Base-by-base conservation (phyloP, 2,113 vertebrate species). In the Gila orcuttii region DNA sequence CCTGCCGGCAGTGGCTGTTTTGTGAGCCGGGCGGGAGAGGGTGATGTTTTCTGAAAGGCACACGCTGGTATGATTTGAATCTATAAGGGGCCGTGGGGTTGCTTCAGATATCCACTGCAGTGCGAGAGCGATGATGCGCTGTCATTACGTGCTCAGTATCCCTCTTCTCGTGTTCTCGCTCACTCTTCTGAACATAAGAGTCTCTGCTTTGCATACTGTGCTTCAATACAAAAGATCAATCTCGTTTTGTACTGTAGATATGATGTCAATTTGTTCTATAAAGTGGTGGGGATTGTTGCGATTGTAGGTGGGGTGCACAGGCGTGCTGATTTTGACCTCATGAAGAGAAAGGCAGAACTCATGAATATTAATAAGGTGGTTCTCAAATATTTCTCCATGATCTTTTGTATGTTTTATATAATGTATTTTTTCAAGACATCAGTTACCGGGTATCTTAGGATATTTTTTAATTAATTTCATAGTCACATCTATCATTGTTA, bases 11-110 rank as follows among this genome's bases (percentile, higher is more conserved):
- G 52, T 80, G 76, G 66, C 50, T 55, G 50, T 28, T 81, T 66
- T 81, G 39, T 47, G 79, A 47, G 59, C 33, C 42, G 17, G 79
- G 28, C 4, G 45, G 64, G 62, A 69, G 62, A n/a, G 64, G 62
- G 62, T 52, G 62, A 82, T 82, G 62, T 68, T 82, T 82, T 69
- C 45, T 79, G 75, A 79, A 79, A 85, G 77, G 76, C 74, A 55
- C 31, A 25, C 1, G 11, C 60, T 68, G 66, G 59, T 57, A 66
- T 79, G 80, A 82, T 82, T 52, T 82, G 82, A 73, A 84, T 79
- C 33, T 31, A 55, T 36, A 73, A 84, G 74, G 21, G 73, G 23
- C 25, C 12, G 17, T 82, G 45, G 15, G 50, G 75, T 55, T 31
- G 31, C 71, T 64, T 52, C 60, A 69, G 62, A 69, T 19, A 55